Base-by-base conservation (phyloP, 1,140 invertebrate species). In the Lysiphlebus fabarum region DNA sequence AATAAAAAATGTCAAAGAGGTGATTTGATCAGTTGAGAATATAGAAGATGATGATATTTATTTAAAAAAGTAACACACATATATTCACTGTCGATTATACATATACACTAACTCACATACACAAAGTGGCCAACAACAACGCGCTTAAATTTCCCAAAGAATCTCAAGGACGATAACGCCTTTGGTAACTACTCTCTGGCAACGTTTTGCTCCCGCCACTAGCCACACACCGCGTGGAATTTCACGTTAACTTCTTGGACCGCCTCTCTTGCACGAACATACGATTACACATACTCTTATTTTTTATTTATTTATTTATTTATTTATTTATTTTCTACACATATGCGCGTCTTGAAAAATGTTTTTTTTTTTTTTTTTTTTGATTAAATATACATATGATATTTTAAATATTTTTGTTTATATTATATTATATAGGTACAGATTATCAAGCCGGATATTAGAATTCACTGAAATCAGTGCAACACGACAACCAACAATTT, bases 131-230 rank as follows among this genome's bases (percentile, higher is more conserved):
- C 17, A 17, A 17, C 17, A 17, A 17, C 17, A 17, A 17, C 17
- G 17, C 17, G 17, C 17, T 17, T 12, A 53, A n/a, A 38, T 61
- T 56, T 53, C 45, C 55, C 59, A 53, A 61, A 62, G 55, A 58
- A 58, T 62, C 34, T 58, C 60, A 58, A 62, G 60, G 56, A 33
- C 60, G 53, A 14, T 49, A 14, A 36, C 41, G 49, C 14, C 42
- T 53, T 44, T 44, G 34, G 36, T 26, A 34, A 12, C 44, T 53
- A 53, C 55, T 44, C 44, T 58, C 55, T 45, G 14, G 56, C 43
- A 47, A 53, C 55, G 42, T 44, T 59, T 54, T 44, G 17, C 53
- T 12, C 53, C 43, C 36, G 14, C 43, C 44, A 51, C 9, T 14
- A 10, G 7, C 14, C 7, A 37, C 34, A n/a, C 10, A 45, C 9